These are phyloP conservation scores for Chymomyza procnemis DNA, from an alignment of 2,888 invertebrate species.

Conservation along the genomic window DNA sequence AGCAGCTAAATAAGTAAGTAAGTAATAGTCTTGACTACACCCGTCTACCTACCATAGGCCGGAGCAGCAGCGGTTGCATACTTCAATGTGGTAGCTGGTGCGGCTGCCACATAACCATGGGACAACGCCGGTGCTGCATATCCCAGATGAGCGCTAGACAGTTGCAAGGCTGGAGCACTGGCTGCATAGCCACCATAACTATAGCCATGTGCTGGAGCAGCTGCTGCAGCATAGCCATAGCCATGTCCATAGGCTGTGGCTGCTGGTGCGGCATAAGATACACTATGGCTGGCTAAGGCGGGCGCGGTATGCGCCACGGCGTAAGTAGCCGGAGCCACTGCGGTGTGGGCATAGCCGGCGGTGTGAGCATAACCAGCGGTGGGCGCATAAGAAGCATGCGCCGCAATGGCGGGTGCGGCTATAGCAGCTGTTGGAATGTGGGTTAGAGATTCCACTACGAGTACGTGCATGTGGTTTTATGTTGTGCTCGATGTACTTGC, in stretches of 20 bases:
- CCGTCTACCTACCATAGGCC: slow-evolving; percentile 68
- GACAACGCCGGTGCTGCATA: slow-evolving; percentile 42
- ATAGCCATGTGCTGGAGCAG: slow-evolving; percentile 19
- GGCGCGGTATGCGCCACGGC: slow-evolving; percentile 64
- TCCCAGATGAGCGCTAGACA: slow-evolving; percentile 35
- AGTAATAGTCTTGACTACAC: too few relatives aligned
- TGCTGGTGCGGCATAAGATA: slow-evolving; percentile 8
- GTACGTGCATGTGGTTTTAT: slow-evolving; percentile 6
- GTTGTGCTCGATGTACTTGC: background rate
- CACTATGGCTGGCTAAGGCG: slow-evolving; percentile 53
- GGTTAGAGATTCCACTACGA: background rate
- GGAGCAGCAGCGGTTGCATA: slow-evolving; percentile 69
- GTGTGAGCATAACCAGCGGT: slow-evolving; percentile 8
- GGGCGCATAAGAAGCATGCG: slow-evolving; percentile 9
- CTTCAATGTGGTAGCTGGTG: slow-evolving; percentile 62
- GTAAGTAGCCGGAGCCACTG: slow-evolving; percentile 39
- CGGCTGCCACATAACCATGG: slow-evolving; percentile 55
- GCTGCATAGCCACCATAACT: slow-evolving; percentile 29
- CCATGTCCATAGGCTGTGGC: background rate
- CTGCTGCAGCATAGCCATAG: slow-evolving; percentile 20
- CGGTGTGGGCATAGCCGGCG: slow-evolving; percentile 41
- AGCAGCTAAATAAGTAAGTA: too few relatives aligned
- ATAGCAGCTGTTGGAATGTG: background rate
- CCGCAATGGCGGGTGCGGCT: background rate
- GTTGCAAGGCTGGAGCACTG: slow-evolving; percentile 34